Percentiles rank a stretch among this genome's conserved stretches.
These are phyloP conservation scores for Amorpha juglandis DNA, from an alignment of 2,888 invertebrate species.

Conservation along the genomic window DNA sequence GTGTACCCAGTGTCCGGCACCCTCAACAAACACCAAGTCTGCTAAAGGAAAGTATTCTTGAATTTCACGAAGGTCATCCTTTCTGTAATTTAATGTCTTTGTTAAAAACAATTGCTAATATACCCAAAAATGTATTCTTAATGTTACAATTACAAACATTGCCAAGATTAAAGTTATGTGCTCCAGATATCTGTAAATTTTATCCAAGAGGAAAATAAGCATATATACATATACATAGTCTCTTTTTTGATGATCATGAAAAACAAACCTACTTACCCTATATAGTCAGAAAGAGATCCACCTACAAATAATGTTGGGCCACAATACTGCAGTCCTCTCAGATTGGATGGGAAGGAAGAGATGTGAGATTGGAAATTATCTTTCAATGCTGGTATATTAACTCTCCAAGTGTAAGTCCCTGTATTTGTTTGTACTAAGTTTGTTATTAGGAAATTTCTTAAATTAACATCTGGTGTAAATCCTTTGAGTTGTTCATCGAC, in stretches of 20 bases:
- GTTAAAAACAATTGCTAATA: background rate
- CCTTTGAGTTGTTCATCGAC: conserved; percentile 86
- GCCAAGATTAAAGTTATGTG: too few relatives aligned
- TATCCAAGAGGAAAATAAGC: too few relatives aligned
- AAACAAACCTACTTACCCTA: conserved; percentile 81
- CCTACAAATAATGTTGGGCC: conserved; percentile 93
- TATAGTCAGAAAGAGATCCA: conserved; percentile 92
- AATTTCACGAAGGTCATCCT: conserved; percentile 86
- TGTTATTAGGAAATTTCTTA: conserved; percentile 92
- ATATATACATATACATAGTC: too few relatives aligned
- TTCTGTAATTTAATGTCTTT: conserved; percentile 52
- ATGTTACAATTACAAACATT: too few relatives aligned
- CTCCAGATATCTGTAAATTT: too few relatives aligned
- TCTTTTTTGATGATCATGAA: background rate
- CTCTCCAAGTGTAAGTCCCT: conserved; percentile 89
- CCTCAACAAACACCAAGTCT: conserved; percentile 87
- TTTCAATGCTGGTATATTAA: conserved; percentile 90
- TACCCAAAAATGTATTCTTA: too few relatives aligned
- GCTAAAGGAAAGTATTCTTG: conserved; percentile 89
- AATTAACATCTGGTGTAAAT: conserved; percentile 82
- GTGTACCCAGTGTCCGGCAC: conserved; percentile 97
- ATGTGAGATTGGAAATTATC: conserved; percentile 87
- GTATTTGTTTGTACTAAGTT: conserved; percentile 90
- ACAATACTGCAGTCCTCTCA: conserved; percentile 78
- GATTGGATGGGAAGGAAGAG: conserved; percentile 85